Base-by-base conservation (phyloP, 2,113 vertebrate genomes). In the Prolemur simus region DNA sequence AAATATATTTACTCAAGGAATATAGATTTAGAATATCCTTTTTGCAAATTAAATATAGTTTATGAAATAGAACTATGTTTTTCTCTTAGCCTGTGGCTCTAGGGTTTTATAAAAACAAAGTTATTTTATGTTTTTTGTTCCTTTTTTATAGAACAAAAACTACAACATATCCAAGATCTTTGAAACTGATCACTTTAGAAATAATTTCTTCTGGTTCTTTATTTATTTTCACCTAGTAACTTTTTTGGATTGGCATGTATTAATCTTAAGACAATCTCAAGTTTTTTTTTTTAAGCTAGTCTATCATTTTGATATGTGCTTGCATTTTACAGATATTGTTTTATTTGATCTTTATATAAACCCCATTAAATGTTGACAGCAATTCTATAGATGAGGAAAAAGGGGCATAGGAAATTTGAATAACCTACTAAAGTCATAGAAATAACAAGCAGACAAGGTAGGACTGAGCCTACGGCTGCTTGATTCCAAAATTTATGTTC, bases 261-360 rank as follows among this genome's bases (percentile, higher is more conserved):
- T 90, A 64, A 68, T 94, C 20, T 91, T 89, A 91, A 83, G 21
- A 27, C 13, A 66, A 37, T n/a, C 77, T 82, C 45, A 77, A n/a
- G n/a, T 29, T 68, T 93, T 90, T 74, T 91, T 96, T 89, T 71
- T 64, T 66, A 94, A 66, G 80, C 12, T 9, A 80, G 49, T 47
- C 3, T 66, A 27, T 94, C 34, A 58, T 69, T 78, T 78, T 83
- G 18, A 34, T 89, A 95, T 81, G 20, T 94, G 47, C 12, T 95
- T 89, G 23, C 13, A 71, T 27, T 76, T 96, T 91, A 52, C 4
- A 95, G n/a, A 77, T 74, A 90, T 73, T 93, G 54, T 84, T 96
- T 90, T 56, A 93, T 89, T 92, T 89, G 52, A 92, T 88, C 14
- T 74, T 90, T 94, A 76, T 56, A 60, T 66, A 95, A 91, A 60